Evolutionary conservation across 2,888 invertebrate species (phyloP).

Genomic region (Drosophila maculinotata): DNA sequence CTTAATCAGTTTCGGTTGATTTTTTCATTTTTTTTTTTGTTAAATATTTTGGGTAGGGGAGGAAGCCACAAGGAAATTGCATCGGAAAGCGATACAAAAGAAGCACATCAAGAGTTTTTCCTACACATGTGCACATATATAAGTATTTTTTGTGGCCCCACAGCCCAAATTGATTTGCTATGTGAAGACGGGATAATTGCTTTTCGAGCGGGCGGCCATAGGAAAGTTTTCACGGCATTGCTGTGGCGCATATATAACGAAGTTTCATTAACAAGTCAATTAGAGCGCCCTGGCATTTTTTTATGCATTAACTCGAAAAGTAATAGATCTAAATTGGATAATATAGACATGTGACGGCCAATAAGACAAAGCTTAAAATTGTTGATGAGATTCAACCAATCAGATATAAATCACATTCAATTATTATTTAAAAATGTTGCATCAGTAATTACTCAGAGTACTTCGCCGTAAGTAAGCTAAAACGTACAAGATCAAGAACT

Average conservation of each 20-base stretch:
- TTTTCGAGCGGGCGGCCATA: conserved; percentile 39
- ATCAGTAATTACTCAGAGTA: too few species aligned
- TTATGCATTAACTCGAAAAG: conserved; percentile 1
- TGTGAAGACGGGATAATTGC: conserved; percentile 58
- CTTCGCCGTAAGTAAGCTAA: neutral
- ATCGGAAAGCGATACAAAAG: conserved; percentile 62
- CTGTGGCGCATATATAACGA: conserved; percentile 29
- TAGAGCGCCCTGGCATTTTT: conserved; percentile 41
- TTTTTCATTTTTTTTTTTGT: conserved; percentile 13
- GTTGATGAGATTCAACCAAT: too few species aligned
- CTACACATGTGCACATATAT: conserved; percentile 17
- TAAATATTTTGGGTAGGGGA: conserved; percentile 21
- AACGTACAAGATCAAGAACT: neutral
- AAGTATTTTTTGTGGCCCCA: conserved; percentile 32
- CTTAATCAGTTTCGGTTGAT: conserved; percentile 64
- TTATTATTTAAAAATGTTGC: too few species aligned
- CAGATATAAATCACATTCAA: too few species aligned
- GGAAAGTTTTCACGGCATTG: conserved; percentile 48
- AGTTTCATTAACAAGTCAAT: conserved; percentile 52
- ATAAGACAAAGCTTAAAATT: neutral
- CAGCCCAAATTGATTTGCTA: conserved; percentile 62
- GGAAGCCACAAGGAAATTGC: conserved; percentile 61
- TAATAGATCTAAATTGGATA: neutral
- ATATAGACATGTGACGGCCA: too few species aligned
- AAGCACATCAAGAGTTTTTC: conserved; percentile 54